These are phyloP conservation scores for Notothenia rossii DNA, from an alignment of 2,113 vertebrate genomes.

Conservation along the genomic window DNA sequence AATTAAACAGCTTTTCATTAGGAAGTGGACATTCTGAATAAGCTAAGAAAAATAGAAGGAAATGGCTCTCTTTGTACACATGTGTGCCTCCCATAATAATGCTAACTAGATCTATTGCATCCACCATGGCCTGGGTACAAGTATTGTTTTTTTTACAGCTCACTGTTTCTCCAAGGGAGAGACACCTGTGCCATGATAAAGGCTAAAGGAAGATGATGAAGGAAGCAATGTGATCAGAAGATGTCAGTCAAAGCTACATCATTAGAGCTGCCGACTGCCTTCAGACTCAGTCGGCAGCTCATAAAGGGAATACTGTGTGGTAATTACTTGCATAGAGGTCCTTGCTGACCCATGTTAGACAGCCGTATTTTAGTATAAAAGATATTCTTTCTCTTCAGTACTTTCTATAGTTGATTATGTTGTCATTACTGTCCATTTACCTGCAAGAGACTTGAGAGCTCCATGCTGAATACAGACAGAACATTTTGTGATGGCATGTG, in stretches of 20 bases:
- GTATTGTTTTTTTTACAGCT: neutral
- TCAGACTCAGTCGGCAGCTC: conserved; percentile 15
- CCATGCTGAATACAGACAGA: conserved; percentile 14
- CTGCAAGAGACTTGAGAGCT: neutral
- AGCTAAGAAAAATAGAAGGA: conserved; percentile 26
- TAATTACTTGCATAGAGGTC: conserved; percentile 15
- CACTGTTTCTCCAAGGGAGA: conserved; percentile 5
- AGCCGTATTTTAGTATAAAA: neutral
- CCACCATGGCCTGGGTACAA: neutral
- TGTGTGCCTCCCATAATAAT: neutral
- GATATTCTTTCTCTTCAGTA: conserved; percentile 14
- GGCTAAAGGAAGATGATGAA: conserved; percentile 31
- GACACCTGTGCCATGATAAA: conserved; percentile 43
- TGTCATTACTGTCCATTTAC: conserved; percentile 31
- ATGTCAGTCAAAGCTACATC: conserved; percentile 44
- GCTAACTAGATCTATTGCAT: neutral
- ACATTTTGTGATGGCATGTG: neutral
- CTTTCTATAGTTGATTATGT: conserved; percentile 25
- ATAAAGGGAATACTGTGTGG: conserved; percentile 36
- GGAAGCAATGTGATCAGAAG: conserved; percentile 37
- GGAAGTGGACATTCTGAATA: conserved; percentile 23
- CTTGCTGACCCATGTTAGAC: neutral
- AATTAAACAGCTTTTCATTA: conserved; percentile 19
- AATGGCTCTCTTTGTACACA: conserved; percentile 16
- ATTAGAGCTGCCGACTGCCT: conserved; percentile 43